Base-by-base conservation (phyloP, 2,797 vertebrate genomes). In the Eleutherodactylus coqui region DNA sequence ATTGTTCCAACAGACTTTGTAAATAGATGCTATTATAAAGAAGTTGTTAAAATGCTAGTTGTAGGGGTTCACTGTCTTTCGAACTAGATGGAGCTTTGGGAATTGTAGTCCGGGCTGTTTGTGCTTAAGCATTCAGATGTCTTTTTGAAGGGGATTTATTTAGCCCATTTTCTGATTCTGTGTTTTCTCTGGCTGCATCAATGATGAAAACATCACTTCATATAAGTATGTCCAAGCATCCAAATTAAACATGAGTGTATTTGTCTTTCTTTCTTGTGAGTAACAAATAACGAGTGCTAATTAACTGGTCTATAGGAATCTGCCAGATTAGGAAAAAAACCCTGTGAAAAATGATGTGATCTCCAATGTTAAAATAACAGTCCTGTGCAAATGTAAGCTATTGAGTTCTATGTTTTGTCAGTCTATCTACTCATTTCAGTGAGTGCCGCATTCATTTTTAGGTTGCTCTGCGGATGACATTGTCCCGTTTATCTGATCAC, bases 341-440 rank as follows among this genome's bases (percentile, higher is more conserved):
- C 9, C 10, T 21, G 27, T 69, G 62, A 81, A 81, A 81, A 81
- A 81, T 70, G 5, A 81, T 69, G 79, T 81, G 79, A 51, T 81
- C 45, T 1, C 24, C 11, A 49, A 53, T 51, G 62, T 70, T 81
- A 81, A 38, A 81, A 81, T 51, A 81, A 69, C 62, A 81, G 78
- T 43, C 67, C 41, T 81, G 79, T n/a, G 79, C 62, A 70, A 81
- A 81, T 81, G 79, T 81, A 69, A 69, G 79, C 62, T 36, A 70
- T 70, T 69, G 58, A 24, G 62, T 51, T 81, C 45, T 70, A 27
- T 81, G 79, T 81, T 81, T 51, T 81, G 79, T 69, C 79, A 81
- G 79, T 24, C n/a, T 36, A 69, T 47, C 58, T n/a, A n/a, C 45
- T 51, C 19, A 32, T 70, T 34, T 69, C 32, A 70, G 34, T 69